phyloP scores from a whole-genome alignment of 2,888 invertebrate genomes.

The Phlogophora meticulosa region DNA sequence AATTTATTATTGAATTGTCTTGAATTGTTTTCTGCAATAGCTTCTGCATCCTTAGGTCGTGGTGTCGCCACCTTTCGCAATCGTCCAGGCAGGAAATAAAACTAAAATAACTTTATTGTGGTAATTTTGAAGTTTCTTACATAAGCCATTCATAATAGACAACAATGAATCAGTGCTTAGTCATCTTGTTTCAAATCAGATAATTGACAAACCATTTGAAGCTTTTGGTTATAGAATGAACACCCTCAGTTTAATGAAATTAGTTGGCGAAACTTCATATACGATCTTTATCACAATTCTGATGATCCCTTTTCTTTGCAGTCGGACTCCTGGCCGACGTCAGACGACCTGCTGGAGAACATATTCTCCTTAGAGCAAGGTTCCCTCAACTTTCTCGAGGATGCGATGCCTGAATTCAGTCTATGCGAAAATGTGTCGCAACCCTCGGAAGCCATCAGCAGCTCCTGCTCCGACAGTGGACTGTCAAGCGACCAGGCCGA shows the following conservation, averaged over 20 bases:
- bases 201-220: conserved; percentile 15
- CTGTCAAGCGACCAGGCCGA: conserved; percentile 92
- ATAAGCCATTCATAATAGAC: conserved; percentile 4
- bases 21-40: background rate
- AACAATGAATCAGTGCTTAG: conserved; percentile 21
- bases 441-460: conserved; percentile 83
- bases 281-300: conserved; percentile 2
- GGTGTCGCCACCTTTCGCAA: background rate
- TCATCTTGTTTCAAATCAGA: conserved; percentile 4
- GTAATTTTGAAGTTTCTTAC: conserved; percentile 21
- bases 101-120: background rate
- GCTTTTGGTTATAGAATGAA: no score
- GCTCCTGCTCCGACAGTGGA: conserved; percentile 93
- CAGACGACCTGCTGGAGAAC: conserved; percentile 93
- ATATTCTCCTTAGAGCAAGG: conserved; percentile 93
- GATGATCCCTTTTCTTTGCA: conserved; percentile 68
- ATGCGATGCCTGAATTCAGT: conserved; percentile 87
- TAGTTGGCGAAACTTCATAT: background rate
- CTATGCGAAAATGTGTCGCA: conserved; percentile 80
- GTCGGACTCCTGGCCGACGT: conserved; percentile 88
- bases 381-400: conserved; percentile 91
- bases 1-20: background rate
- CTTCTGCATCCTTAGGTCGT: background rate
- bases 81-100: background rate
- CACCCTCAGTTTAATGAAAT: background rate